These are phyloP conservation scores for Aphrophora alni DNA, from an alignment of 2,888 invertebrate species.

Conservation along the genomic window DNA sequence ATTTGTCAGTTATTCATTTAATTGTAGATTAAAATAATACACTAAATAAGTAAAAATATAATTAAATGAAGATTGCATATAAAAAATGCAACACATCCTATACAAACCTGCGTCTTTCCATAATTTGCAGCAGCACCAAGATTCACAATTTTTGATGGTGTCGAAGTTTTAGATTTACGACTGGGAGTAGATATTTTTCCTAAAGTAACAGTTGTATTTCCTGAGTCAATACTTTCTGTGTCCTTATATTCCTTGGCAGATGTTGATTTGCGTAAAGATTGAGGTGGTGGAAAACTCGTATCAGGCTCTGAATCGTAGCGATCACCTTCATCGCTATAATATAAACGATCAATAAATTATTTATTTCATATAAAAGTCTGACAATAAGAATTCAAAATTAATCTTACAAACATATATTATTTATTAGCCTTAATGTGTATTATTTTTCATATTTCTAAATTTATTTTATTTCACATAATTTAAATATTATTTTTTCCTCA, in stretches of 20 bases:
- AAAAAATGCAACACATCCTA: neutral
- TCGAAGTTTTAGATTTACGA: conserved; percentile 54
- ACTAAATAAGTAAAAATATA: too few species aligned
- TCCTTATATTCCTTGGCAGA: conserved; percentile 47
- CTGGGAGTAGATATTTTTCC: conserved; percentile 40
- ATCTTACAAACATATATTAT: too few species aligned
- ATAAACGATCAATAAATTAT: conserved; percentile 6
- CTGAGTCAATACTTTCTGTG: conserved; percentile 50
- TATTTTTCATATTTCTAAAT: too few species aligned
- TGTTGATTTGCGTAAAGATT: conserved; percentile 25
- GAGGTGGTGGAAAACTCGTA: conserved; percentile 52
- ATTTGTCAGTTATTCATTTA: too few species aligned
- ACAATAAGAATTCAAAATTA: too few species aligned
- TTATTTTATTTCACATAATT: too few species aligned
- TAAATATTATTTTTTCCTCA: too few species aligned
- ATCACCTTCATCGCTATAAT: conserved; percentile 65
- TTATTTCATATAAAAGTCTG: too few species aligned
- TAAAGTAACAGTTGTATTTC: conserved; percentile 49
- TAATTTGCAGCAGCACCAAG: conserved; percentile 74
- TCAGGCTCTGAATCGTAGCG: conserved; percentile 73
- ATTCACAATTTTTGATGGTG: conserved; percentile 65
- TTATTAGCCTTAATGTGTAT: too few species aligned
- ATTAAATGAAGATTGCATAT: too few species aligned
- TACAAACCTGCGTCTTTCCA: conserved; percentile 53
- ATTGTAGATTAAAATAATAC: too few species aligned